Evolutionary conservation across 1,140 invertebrate genomes (phyloP).

Genomic region (Pogonus chalceus): DNA sequence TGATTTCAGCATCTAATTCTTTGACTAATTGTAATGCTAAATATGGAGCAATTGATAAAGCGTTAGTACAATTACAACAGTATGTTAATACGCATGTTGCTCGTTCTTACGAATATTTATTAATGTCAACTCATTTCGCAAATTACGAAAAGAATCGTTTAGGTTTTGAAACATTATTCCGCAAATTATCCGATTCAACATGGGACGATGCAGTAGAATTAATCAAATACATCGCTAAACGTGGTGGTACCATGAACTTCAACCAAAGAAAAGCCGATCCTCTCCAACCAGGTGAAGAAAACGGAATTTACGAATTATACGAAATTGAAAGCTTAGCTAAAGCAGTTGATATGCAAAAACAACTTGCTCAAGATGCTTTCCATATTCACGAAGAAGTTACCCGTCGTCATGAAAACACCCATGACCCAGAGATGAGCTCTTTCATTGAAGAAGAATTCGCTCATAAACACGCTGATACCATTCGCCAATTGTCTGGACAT

Average conservation of each 20-base stretch:
- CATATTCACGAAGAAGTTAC: conserved; percentile 49
- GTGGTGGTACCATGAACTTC: conserved; percentile 51
- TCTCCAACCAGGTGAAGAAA: conserved; percentile 20
- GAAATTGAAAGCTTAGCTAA: conserved; percentile 61
- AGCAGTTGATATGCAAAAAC: conserved; percentile 63
- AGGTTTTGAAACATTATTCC: conserved; percentile 66
- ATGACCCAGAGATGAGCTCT: conserved; percentile 59
- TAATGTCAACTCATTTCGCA: conserved; percentile 65
- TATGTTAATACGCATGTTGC: conserved; percentile 56
- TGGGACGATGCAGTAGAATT: conserved; percentile 65
- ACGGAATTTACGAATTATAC: conserved; percentile 38
- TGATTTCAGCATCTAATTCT: conserved; percentile 9
- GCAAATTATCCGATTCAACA: conserved; percentile 57
- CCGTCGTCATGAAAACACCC: conserved; percentile 36
- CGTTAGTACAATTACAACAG: conserved; percentile 39
- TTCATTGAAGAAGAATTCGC: conserved; percentile 67
- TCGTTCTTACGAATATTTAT: conserved; percentile 59
- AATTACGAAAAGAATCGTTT: conserved; percentile 64
- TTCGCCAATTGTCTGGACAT: conserved; percentile 60
- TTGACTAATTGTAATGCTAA: conserved; percentile 52
- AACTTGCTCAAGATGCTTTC: conserved; percentile 54
- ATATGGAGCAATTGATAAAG: conserved; percentile 48
- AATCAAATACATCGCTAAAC: conserved; percentile 63
- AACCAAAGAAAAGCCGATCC: conserved; percentile 6
- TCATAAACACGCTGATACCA: conserved; percentile 50